Base-by-base conservation (phyloP, 2,797 vertebrate species). In the Lepidocolaptes lacrymiger region DNA sequence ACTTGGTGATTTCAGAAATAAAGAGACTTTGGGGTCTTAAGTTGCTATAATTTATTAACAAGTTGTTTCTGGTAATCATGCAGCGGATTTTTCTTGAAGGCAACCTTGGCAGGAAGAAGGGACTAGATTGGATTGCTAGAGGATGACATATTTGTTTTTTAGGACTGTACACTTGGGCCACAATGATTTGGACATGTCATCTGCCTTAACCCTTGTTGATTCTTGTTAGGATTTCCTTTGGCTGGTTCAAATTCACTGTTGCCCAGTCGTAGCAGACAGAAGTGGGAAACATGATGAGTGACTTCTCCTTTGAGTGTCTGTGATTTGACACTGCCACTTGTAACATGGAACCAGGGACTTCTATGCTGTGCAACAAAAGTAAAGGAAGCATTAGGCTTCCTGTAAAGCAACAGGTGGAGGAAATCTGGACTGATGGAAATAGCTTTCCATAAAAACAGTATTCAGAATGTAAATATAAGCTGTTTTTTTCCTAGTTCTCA, bases 401-500 rank as follows among this genome's bases (percentile, higher is more conserved):
- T 89, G 20, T 75, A 28, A 52, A 86, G 55, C 0, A 11, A 46
- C n/a, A 69, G 41, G 22, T 37, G 26, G 30, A 83, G 24, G 37
- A 91, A 77, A 64, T 80, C 58, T 89, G 69, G 34, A 22, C 22
- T 66, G 61, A n/a, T 82, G 46, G 55, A 91, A 89, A 14, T 39
- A 72, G 28, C 37, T 82, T 93, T 44, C 61, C 12, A 8, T 75
- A 48, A 75, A 79, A 73, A 8, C 28, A 36, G 27, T 75, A 39
- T 44, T 80, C 15, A 0, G 15, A 56, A 72, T 80, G 66, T 39
- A 81, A 62, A 69, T 88, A 11, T 12, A 72, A 72, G 13, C 49
- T 77, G n/a, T 0, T 48, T 81, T 16, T 16, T 85, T 68, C 14
- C 54, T 83, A 28, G 37, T 74, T 83, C 9, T 88, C 3, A 83